phyloP scores from a whole-genome alignment of 2,113 vertebrate genomes.

The Corvus hawaiiensis region DNA sequence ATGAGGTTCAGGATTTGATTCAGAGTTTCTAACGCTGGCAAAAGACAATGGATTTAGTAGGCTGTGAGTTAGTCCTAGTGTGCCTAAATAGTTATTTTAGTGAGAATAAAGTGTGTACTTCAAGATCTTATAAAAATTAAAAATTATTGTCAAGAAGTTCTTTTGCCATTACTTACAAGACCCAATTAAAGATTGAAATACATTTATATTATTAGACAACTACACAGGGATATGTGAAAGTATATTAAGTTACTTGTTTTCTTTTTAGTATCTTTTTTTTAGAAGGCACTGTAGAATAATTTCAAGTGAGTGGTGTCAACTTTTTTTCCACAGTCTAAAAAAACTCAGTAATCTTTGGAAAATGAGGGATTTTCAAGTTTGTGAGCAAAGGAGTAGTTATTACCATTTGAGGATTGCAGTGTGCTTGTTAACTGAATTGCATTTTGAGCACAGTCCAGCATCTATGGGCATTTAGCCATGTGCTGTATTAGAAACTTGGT shows the following conservation, averaged over 20 bases:
- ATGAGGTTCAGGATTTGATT: not conserved
- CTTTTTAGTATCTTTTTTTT: not conserved
- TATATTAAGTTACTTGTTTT: not conserved
- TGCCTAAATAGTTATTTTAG: not conserved
- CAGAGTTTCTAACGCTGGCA: not conserved
- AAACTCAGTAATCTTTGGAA: not conserved
- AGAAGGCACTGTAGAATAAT: not conserved
- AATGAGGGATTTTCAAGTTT: not conserved
- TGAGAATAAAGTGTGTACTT: not conserved
- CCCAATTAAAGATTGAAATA: not conserved
- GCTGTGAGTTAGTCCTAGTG: not conserved
- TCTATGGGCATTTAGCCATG: not conserved
- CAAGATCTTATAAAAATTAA: not conserved
- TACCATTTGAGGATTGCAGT: not conserved
- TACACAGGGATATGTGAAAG: not conserved
- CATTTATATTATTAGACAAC: not conserved
- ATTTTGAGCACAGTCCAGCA: not conserved
- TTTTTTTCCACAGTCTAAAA: not conserved
- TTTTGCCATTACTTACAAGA: not conserved
- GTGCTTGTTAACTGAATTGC: not conserved
- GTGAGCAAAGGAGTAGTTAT: not conserved
- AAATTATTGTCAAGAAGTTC: not conserved
- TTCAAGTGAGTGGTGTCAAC: not conserved
- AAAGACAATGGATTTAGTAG: not conserved
- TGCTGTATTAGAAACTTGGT: not conserved